These are phyloP conservation scores for Serripes groenlandicus DNA, from an alignment of 2,888 invertebrate genomes.

Conservation along the genomic window DNA sequence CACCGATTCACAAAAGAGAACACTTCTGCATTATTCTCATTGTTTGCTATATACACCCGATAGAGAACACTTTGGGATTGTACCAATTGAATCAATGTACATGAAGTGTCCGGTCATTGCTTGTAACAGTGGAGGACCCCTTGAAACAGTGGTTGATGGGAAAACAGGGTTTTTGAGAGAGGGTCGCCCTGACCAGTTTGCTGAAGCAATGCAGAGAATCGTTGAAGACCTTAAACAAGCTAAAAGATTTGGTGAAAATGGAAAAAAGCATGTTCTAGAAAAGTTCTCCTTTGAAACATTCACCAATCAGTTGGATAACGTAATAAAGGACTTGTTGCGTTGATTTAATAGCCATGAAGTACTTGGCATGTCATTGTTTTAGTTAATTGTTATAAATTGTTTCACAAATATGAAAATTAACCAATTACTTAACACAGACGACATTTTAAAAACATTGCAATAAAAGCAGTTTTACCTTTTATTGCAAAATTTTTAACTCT, in stretches of 20 bases:
- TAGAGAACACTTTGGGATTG: conserved; percentile 99
- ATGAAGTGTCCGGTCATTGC: conserved; percentile 97
- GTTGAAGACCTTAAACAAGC: conserved; percentile 89
- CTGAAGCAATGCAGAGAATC: conserved; percentile 91
- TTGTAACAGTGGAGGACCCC: conserved; percentile 97
- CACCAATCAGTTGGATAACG: conserved; percentile 80
- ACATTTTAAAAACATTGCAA: too few species aligned
- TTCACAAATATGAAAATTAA: too few species aligned
- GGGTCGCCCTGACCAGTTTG: conserved; percentile 90
- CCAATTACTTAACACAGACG: too few species aligned
- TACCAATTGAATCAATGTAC: conserved; percentile 99
- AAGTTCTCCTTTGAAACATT: conserved; percentile 95
- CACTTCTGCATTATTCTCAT: conserved; percentile 92
- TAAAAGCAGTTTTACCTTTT: too few species aligned
- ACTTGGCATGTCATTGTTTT: too few species aligned
- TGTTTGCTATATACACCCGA: conserved; percentile 97
- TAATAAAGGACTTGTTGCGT: conserved; percentile 69
- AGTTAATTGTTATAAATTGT: too few species aligned
- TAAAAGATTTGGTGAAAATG: conserved; percentile 91
- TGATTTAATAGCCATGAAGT: conserved; percentile 9
- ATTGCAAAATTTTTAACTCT: too few species aligned
- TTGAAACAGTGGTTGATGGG: conserved; percentile 92
- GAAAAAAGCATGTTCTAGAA: conserved; percentile 91
- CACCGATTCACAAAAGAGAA: conserved; percentile 93
- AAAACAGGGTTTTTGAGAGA: conserved; percentile 87